These are phyloP conservation scores for Ictalurus punctatus DNA, from an alignment of 2,113 vertebrate genomes.

Conservation along the genomic window DNA sequence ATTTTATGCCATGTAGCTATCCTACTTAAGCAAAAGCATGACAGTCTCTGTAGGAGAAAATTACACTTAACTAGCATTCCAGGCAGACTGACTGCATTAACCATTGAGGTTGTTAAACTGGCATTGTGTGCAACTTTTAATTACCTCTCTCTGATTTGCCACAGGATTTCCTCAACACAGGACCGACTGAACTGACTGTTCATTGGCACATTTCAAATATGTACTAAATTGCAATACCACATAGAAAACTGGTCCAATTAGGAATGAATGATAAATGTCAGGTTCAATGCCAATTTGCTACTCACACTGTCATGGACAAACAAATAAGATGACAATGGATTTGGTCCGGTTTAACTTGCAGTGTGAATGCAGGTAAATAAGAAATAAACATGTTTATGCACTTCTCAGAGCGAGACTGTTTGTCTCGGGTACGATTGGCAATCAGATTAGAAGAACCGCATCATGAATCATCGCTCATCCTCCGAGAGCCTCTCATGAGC, in stretches of 20 bases:
- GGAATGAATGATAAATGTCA: not conserved
- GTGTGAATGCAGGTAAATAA: not conserved
- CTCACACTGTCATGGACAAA: not conserved
- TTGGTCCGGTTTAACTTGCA: not conserved
- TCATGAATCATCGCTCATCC: not conserved
- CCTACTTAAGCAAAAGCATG: not conserved
- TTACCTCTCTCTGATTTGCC: no score
- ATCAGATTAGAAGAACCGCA: not conserved
- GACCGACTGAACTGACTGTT: not conserved
- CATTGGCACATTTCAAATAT: not conserved
- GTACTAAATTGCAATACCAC: not conserved
- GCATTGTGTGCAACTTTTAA: not conserved
- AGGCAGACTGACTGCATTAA: not conserved
- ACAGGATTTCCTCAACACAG: not conserved
- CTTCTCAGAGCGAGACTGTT: not conserved
- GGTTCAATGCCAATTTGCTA: not conserved
- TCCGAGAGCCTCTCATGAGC: not conserved
- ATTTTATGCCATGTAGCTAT: not conserved
- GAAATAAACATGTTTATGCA: not conserved
- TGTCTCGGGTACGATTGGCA: not conserved
- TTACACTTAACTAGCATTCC: not conserved
- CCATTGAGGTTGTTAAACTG: not conserved
- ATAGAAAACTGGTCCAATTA: no score
- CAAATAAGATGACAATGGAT: not conserved
- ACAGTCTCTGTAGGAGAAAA: not conserved